Evolutionary conservation across 2,113 vertebrate species (phyloP), one percentile per base, ranked within the genome.

Genomic region (Dinomys branickii): DNA sequence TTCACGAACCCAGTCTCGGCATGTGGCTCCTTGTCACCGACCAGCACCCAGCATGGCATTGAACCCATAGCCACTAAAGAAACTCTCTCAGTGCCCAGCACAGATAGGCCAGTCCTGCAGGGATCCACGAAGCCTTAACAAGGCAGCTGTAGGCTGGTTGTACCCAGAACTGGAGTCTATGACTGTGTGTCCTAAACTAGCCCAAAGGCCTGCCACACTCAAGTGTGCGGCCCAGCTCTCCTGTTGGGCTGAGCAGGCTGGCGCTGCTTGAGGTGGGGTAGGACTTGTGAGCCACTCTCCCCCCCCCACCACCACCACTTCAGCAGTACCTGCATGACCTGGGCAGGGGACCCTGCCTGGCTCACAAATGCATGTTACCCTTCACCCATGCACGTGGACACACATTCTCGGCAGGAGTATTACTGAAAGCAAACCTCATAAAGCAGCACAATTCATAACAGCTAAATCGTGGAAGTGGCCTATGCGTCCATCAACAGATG

Each of bases 21-120:
- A 14, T 10, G 0, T 0, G 52, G 67, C 28, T 26, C 5, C 24
- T 0, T 35, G 88, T 5, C 0, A 20, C 0, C 4, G 2, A 6
- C 4, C 16, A 50, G 61, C 54, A 9, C 38, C 4, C 6, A 20
- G 69, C 0, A 19, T 12, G 20, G 7, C 19, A 1, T 11, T 13
- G 30, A 47, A 7, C 7, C 78, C 44, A 14, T 19, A 44, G 9
- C 44, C 16, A 38, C 3, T 11, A 56, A 58, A 83, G 91, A 67
- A 54, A 85, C 50, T 14, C 0, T 11, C n/a, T 84, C 28, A 2
- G 10, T 0, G 4, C 41, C 89, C 1, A 3, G 7, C 0, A 2
- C 58, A 17, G 24, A 1, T 3, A 0, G 58, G 81, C 88, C 61
- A 16, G 78, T 41, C 35, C 73, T 3, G 6, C 1, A 1, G 35